phyloP scores from a whole-genome alignment of 2,113 vertebrate species.

The Puntigrus tetrazona region DNA sequence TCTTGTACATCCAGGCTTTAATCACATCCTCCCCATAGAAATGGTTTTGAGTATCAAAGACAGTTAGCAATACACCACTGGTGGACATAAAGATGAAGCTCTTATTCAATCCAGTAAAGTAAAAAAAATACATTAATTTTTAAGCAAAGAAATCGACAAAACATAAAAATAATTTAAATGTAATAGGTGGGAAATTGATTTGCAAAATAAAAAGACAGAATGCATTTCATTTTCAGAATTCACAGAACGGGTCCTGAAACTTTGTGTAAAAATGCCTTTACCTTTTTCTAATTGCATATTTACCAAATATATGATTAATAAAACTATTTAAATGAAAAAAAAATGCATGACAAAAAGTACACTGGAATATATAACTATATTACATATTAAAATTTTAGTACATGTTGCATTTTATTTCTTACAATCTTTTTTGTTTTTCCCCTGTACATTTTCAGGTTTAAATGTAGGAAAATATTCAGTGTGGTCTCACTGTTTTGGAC shows the following conservation, averaged over 20 bases:
- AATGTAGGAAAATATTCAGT: background rate
- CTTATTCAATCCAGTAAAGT: conserved; percentile 61
- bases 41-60: background rate
- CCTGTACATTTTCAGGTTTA: background rate
- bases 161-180: background rate
- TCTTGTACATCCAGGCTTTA: conserved; percentile 39
- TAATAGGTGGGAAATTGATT: background rate
- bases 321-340: background rate
- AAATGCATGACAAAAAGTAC: background rate
- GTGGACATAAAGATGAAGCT: conserved; percentile 61
- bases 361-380: no score
- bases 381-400: no score
- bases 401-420: background rate
- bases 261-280: background rate
- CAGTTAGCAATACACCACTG: background rate
- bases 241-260: background rate
- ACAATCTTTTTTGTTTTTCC: no score
- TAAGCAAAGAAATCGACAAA: background rate
- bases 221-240: background rate
- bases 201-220: background rate
- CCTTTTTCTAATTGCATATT: background rate
- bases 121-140: conserved; percentile 51
- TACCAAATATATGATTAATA: background rate
- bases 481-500: background rate
- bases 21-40: background rate